Percentiles rank a stretch among this genome's conserved stretches.
Conservation (phyloP, 2,888 invertebrate species). For the Eristalis arbustorum region DNA sequence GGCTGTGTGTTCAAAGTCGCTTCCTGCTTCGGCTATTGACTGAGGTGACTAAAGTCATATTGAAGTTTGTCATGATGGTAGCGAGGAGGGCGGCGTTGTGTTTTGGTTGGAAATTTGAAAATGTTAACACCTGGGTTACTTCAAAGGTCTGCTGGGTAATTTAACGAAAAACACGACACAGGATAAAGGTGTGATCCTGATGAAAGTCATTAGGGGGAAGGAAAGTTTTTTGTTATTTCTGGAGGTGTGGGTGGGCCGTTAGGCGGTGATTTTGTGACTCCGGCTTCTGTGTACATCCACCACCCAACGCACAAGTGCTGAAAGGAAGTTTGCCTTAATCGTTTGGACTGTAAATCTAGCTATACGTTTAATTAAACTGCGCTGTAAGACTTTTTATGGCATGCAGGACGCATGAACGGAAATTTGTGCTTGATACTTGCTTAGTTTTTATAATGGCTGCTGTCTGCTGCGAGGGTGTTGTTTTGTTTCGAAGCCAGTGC, state of each 20-base stretch:
- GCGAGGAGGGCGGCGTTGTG: background rate
- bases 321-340: background rate
- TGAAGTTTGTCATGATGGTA: background rate
- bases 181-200: conserved; percentile 38
- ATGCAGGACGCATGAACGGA: background rate
- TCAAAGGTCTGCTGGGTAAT: conserved; percentile 17
- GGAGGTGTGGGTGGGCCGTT: background rate
- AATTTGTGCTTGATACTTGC: background rate
- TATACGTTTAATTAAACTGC: background rate
- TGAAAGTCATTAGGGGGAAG: conserved; percentile 23
- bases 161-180: conserved; percentile 7
- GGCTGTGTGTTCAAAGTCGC: background rate
- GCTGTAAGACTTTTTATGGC: background rate
- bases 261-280: conserved; percentile 14
- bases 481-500: background rate
- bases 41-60: conserved; percentile 5
- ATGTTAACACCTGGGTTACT: conserved; percentile 40
- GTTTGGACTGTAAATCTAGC: background rate
- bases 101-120: conserved; percentile 24
- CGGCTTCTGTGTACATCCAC: background rate
- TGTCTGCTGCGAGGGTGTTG: background rate
- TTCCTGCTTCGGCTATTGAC: conserved; percentile 33
- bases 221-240: conserved; percentile 9
- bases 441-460: background rate
- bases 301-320: background rate